These are phyloP conservation scores for Calidris pygmaea DNA, from an alignment of 2,113 vertebrate genomes.

Conservation along the genomic window DNA sequence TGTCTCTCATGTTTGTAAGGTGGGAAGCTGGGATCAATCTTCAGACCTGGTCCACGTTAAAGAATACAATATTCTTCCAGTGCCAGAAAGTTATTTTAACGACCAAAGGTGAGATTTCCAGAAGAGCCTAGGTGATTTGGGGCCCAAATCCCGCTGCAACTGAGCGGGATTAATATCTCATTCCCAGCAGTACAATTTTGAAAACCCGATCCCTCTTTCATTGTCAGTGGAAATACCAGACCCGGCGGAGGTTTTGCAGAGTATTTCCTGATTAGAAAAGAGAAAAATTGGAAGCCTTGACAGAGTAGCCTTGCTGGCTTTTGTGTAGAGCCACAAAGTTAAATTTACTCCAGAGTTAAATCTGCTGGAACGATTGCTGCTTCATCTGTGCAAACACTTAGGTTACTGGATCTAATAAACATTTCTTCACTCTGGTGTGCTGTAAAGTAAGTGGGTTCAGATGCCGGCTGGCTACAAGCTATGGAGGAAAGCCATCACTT, in stretches of 20 bases:
- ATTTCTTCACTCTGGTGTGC: slow-evolving; percentile 60
- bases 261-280: slow-evolving; percentile 26
- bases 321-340: slow-evolving; percentile 7
- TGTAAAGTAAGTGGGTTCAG: slow-evolving; percentile 43
- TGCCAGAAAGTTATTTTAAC: slow-evolving; percentile 40
- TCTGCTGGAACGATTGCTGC: slow-evolving; percentile 27
- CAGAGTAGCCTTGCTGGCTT: slow-evolving; percentile 1
- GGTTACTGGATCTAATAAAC: slow-evolving; percentile 53
- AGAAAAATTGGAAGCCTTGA: slow-evolving; percentile 43
- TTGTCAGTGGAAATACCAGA: slow-evolving; percentile 48
- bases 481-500: neutral
- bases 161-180: slow-evolving; percentile 2
- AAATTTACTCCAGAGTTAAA: slow-evolving; percentile 46
- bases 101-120: slow-evolving; percentile 50
- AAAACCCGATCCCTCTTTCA: slow-evolving; percentile 4
- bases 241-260: slow-evolving; percentile 1
- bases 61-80: neutral
- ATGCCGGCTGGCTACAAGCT: neutral
- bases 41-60: neutral
- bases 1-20: neutral
- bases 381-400: slow-evolving; percentile 53
- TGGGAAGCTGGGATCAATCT: slow-evolving; percentile 2
- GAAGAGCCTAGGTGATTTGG: slow-evolving; percentile 2
- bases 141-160: slow-evolving; percentile 1
- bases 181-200: slow-evolving; percentile 35